phyloP scores from a whole-genome alignment of 2,888 invertebrate genomes.

The Caenorhabditis sp. region DNA sequence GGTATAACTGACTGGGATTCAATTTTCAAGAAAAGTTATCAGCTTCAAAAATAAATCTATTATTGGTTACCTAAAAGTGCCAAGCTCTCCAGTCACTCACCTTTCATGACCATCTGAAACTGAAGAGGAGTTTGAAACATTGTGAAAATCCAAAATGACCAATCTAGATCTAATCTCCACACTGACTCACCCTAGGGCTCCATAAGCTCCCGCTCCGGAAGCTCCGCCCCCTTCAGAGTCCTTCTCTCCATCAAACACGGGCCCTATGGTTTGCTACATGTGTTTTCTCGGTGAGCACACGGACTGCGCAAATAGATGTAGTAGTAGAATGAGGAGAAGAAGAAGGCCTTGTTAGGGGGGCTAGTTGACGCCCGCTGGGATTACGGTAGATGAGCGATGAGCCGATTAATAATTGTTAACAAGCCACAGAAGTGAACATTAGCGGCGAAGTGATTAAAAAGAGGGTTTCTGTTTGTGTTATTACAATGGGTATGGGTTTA shows the following conservation, averaged over 20 bases:
- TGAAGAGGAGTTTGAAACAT: constrained; percentile 49
- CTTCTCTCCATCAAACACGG: constrained; percentile 19
- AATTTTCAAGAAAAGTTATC: no score
- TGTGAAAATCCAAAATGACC: neutral
- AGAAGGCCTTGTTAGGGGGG: constrained; percentile 10
- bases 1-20: neutral
- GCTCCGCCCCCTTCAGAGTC: constrained; percentile 43
- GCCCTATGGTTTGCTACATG: constrained; percentile 33
- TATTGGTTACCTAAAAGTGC: no score
- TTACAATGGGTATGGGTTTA: neutral
- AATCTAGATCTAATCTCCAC: constrained; percentile 1
- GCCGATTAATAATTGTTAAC: constrained; percentile 50
- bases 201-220: constrained; percentile 20
- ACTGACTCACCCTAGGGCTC: neutral
- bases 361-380: constrained; percentile 46
- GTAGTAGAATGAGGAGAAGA: neutral
- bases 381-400: constrained; percentile 59
- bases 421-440: no score
- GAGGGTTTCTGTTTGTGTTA: neutral
- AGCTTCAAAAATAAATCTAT: no score
- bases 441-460: no score
- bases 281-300: constrained; percentile 34
- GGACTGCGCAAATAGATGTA: constrained; percentile 44
- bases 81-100: constrained; percentile 1
- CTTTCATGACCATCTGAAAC: constrained; percentile 48